Base-by-base conservation (phyloP, 2,888 invertebrate genomes). In the Lottia gigantea region DNA sequence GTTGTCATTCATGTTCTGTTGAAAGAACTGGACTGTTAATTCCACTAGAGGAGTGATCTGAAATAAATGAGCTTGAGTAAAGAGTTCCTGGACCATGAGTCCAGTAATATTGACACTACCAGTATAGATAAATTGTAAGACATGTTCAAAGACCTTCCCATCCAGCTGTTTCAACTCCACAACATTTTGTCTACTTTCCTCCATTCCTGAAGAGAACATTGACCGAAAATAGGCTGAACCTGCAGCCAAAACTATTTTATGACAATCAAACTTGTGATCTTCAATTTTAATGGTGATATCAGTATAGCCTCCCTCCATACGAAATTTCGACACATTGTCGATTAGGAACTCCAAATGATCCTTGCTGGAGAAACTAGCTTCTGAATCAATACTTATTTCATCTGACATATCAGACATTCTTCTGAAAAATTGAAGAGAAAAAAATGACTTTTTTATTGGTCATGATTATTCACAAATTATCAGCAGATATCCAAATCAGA, bases 161-260 rank as follows among this genome's bases (percentile, higher is more conserved):
- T 83, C 83, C 11, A 85, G 77, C 72, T 83, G 82, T 64, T 82
- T 81, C 55, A 85, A 77, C 26, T 80, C 78, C 46, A 85, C 81
- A 0, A 76, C 75, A 63, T 78, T 80, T 67, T 83, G 83, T 40
- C 81, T 76, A 66, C 83, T 82, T 68, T 85, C 85, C 65, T 83
- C 83, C 85, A 85, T 85, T n/a, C 84, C 84, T 1, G 83, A 84
- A 2, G 82, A 79, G 75, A 85, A 85, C 85, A 85, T 85, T 2
- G 82, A 82, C 66, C 79, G 79, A 71, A 85, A 85, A 67, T 85
- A 85, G 8, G 82, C 77, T 7, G 85, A 84, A 1, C 84, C 84
- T 40, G 84, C 83, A 31, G 84, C 84, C n/a, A 85, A 75, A 14
- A 85, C 78, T 19, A 83, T 82, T 67, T 82, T 82, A 68, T 85